Evolutionary conservation across 2,888 invertebrate species (phyloP), one percentile per base, ranked within the genome.

Genomic region (Achlya flavicornis): DNA sequence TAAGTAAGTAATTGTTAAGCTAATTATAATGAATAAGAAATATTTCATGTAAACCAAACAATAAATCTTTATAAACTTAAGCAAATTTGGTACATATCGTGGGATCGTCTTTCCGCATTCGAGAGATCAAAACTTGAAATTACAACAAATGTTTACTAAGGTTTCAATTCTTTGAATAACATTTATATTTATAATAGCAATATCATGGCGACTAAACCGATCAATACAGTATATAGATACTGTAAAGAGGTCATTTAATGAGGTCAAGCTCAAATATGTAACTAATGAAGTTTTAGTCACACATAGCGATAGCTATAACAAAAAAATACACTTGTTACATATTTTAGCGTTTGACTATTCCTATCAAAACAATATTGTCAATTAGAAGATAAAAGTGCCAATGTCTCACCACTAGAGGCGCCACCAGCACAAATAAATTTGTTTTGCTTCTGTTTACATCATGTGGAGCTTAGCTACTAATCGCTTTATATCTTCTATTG

Each of bases 1-100:
- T 41, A 41, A 41, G 8, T 41, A 41, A 12, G 12, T 38, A 41
- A 41, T 38, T 19, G 11, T 16, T 33, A 33, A 16, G 16, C 8
- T 48, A 48, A 16, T 59, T 12, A 41, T 41, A 12, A 41, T 12
- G 7, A 59, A 16, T 19, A 26, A 26, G 19, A 10, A 38, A 26
- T 41, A 43, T 60, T 35, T 41, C 19, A 41, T 41, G 11, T 59
- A 59, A 59, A 59, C 33, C 64, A 68, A 66, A 64, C 53, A 53
- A 65, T 65, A 64, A 62, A 70, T 69, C 69, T 69, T 71, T 57
- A 70, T 65, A 73, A 72, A 73, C 73, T 71, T 72, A 74, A 71
- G 66, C 68, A 66, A 68, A 69, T 68, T 68, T 70, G 68, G 70
- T 63, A 63, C 61, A 66, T 58, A 69, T 63, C 68, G 71, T 72